Evolutionary conservation across 2,113 vertebrate genomes (phyloP), one percentile per base, ranked within the genome.

Genomic region (Zingel zingel): DNA sequence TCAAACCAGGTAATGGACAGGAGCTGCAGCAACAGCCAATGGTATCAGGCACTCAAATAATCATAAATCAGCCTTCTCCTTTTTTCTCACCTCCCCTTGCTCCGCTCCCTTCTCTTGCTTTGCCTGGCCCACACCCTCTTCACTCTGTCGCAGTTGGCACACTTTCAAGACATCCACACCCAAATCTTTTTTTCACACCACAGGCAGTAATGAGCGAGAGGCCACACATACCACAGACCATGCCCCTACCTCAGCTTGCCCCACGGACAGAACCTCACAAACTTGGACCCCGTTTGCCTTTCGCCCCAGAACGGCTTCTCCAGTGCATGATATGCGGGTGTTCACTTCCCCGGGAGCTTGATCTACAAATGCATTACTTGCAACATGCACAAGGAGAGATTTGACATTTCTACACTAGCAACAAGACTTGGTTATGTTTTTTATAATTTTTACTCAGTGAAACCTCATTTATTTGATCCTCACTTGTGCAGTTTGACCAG

Each of bases 321-420:
- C 94, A 93, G 75, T 96, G 95, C 92, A 95, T 95, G 95, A 93
- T 96, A 86, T 96, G 95, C 33, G 95, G 95, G 12, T 88, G 93
- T 81, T 92, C 95, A 53, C 85, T 96, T 23, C 89, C 94, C 12
- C 93, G 93, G 50, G 95, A 96, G 79, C 74, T 95, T 77, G 95
- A 95, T 88, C 90, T 96, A 87, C 95, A 96, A 71, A 90, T 95
- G 93, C 95, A 96, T 91, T 96, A 96, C 90, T 83, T 96, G 91
- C 94, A 95, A 87, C 95, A 96, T 88, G 93, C 95, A 79, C 93
- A 96, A 89, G 94, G 94, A 85, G 91, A 95, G 71, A 94, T 95
- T 45, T 96, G 85, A 96, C 64, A 48, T 62, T 82, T 81, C 27
- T 62, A 73, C 69, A 66, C 59, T 70, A 64, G 77, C 66, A 79